Evolutionary conservation across 2,113 vertebrate species (phyloP).

Genomic region (Syngnathoides biaculeatus): DNA sequence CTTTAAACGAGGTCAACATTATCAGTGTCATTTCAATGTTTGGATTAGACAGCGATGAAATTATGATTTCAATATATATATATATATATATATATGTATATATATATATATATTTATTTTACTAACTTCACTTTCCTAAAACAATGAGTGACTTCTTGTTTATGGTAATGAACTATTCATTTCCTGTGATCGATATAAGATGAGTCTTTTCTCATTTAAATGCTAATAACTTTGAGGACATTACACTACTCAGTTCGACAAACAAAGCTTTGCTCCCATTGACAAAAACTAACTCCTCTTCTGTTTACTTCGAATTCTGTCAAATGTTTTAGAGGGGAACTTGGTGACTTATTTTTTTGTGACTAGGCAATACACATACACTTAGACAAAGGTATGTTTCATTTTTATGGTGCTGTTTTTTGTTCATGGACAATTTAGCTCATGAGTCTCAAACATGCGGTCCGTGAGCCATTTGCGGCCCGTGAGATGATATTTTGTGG

Average conservation of each 20-base stretch:
- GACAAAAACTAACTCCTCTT: constrained; percentile 57
- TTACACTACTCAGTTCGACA: constrained; percentile 39
- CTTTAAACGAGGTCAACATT: background rate
- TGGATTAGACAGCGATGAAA: background rate
- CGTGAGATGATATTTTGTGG: no score
- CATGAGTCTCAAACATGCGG: no score
- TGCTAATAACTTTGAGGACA: constrained; percentile 71
- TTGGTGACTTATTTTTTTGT: constrained; percentile 18
- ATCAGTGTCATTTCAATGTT: background rate
- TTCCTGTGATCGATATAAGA: constrained; percentile 58
- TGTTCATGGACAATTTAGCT: no score
- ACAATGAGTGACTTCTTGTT: constrained; percentile 44
- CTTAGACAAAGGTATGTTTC: background rate
- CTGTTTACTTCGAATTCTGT: constrained; percentile 46
- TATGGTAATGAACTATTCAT: constrained; percentile 40
- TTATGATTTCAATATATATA: background rate
- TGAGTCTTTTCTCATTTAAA: constrained; percentile 76
- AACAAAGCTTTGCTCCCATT: constrained; percentile 57
- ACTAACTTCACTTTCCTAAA: constrained; percentile 20
- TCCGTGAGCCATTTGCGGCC: no score
- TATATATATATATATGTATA: no score
- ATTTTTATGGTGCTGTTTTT: no score
- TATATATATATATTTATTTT: no score
- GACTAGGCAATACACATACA: background rate
- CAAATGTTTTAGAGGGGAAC: constrained; percentile 23